Evolutionary conservation across 2,113 vertebrate species (phyloP), one percentile per base, ranked within the genome.

Genomic region (Craseonycteris thonglongyai): DNA sequence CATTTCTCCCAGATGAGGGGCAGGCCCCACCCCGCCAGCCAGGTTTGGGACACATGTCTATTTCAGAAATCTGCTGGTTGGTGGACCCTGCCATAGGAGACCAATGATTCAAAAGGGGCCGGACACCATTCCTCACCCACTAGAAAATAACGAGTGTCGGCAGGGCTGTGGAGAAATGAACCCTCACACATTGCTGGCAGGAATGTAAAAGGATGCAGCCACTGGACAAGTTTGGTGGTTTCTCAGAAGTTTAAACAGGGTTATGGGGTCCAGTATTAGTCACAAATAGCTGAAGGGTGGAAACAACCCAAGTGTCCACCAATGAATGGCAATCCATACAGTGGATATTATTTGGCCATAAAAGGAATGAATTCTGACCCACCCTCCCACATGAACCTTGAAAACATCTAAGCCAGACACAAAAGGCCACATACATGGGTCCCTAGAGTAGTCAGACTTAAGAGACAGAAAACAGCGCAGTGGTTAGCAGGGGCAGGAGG

Each of bases 281-380:
- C 59, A 88, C 58, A 63, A 51, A 22, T 5, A 13, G 45, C 69
- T 5, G 10, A 7, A 28, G 47, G 19, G 85, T 1, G 16, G 24
- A 7, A 38, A 38, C 69, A 30, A 51, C 45, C 33, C n/a, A 38
- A 21, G 56, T 6, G 56, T 14, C 71, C n/a, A 7, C 28, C 40
- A 5, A 1, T 1, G 4, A 1, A 8, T 16, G 87, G 61, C 4
- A 1, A 6, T 14, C 63, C 51, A 21, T 3, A 6, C 45, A 5
- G 14, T 0, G 58, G 58, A 2, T n/a, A 7, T 10, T 21, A 22
- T 5, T 45, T 14, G 3, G 59, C n/a, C 69, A 28, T 14, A 45
- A 24, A 56, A 84, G 80, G 58, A 30, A 15, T 13, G 69, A 15
- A 18, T 38, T 22, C 33, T 11, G 9, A 8, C 13, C 3, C 21